Evolutionary conservation across 2,797 vertebrate species (phyloP), one percentile per base, ranked within the genome.

Genomic region (Cirrhinus molitorella): DNA sequence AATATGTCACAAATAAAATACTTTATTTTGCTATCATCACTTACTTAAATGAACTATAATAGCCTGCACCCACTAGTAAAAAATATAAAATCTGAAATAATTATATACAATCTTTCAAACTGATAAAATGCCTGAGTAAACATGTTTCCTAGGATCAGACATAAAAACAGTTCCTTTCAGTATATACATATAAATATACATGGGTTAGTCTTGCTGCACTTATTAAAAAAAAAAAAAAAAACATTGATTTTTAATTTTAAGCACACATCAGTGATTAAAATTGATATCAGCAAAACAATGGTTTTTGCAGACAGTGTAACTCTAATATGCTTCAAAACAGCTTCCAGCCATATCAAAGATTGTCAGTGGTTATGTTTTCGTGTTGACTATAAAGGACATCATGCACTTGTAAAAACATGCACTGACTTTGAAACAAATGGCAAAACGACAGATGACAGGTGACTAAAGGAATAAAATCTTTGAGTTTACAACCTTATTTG

Each of bases 261-360:
- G 13, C 16, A 28, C 47, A 28, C 31, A 45, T 53, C n/a, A 57
- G 37, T n/a, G 12, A 75, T 55, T 65, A 25, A 65, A 73, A 49
- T 1, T 21, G 28, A 34, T 81, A 23, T 61, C 13, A 72, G 14
- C 43, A 74, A 81, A 79, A 65, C 59, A 73, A 25, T 1, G 34
- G 43, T 21, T 47, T 70, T 45, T n/a, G 49, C 57, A 65, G 0
- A 40, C 2, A 0, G 63, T 40, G 40, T 12, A 72, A 61, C 25
- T 49, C 25, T 5, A 57, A 1, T 43, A 45, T 45, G 13, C 70
- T 66, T 21, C 17, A 82, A 75, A 83, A 83, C 61, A 67, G 8
- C 61, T 57, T 83, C 12, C n/a, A 75, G 71, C n/a, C 71, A 76
- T 57, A 75, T 83, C 71, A 83, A 83, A 83, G 72, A 63, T 55